Conservation (phyloP, 2,113 vertebrate species). For the Kryptolebias marmoratus region DNA sequence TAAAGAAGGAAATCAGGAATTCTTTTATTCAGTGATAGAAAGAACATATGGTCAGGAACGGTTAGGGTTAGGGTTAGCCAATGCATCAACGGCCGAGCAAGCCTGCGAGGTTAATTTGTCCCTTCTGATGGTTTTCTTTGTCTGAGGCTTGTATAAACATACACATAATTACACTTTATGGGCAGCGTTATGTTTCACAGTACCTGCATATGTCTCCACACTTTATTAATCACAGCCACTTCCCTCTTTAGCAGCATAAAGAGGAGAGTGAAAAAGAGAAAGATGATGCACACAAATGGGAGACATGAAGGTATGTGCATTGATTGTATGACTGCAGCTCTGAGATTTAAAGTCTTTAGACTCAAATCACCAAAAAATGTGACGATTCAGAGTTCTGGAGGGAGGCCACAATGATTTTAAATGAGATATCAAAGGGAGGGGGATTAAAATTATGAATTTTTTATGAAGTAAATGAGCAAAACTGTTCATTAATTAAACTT, state of each 20-base stretch:
- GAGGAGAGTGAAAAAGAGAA: background rate
- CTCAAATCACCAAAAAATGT: no score
- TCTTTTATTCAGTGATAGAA: slow-evolving; percentile 25
- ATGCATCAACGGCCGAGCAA: slow-evolving; percentile 23
- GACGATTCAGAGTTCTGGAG: no score
- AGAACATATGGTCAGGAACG: slow-evolving; percentile 51
- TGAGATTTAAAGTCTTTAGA: background rate
- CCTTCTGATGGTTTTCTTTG: slow-evolving; percentile 59
- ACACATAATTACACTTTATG: slow-evolving; percentile 37
- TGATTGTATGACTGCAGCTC: background rate
- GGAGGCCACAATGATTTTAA: no score
- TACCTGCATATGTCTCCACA: slow-evolving; percentile 29
- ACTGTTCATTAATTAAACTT: no score
- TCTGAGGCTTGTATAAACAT: slow-evolving; percentile 44
- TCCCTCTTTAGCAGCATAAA: slow-evolving; percentile 7
- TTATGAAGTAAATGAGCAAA: no score
- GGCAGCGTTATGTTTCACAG: slow-evolving; percentile 34
- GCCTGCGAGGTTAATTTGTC: slow-evolving; percentile 61
- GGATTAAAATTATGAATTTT: no score
- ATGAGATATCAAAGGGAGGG: no score
- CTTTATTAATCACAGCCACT: slow-evolving; percentile 32
- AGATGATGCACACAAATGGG: background rate
- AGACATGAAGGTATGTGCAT: no score
- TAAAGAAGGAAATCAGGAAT: slow-evolving; percentile 10
- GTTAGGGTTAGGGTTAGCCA: slow-evolving; percentile 24